These are phyloP conservation scores for Pardosa pseudoannulata DNA, from an alignment of 2,888 invertebrate genomes.

Conservation along the genomic window DNA sequence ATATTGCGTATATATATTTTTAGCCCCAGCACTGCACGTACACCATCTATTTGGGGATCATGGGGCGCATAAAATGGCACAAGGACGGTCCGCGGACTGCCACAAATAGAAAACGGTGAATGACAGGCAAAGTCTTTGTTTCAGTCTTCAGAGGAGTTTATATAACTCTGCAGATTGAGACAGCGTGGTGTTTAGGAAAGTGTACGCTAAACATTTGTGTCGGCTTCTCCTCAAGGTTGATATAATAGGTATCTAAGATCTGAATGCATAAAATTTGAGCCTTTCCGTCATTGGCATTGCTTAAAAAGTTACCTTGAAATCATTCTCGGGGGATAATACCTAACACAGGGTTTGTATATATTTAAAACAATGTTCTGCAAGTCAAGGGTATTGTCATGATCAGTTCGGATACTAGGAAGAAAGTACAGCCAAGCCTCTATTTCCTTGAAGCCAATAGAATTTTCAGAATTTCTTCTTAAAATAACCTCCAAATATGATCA, in stretches of 20 bases:
- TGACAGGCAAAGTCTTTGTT: slow-evolving; percentile 48
- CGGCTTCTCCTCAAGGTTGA: not conserved
- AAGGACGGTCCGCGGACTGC: slow-evolving; percentile 38
- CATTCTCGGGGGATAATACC: no score
- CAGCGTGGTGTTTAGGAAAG: slow-evolving; percentile 46
- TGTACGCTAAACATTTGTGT: not conserved
- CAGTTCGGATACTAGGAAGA: no score
- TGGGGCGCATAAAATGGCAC: slow-evolving; percentile 47
- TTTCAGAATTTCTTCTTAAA: no score
- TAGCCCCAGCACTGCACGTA: not conserved
- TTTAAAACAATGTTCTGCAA: no score
- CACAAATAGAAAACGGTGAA: slow-evolving; percentile 49
- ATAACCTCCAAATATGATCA: no score
- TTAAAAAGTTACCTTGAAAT: no score
- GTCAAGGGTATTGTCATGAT: no score
- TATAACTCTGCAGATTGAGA: slow-evolving; percentile 52
- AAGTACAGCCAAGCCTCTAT: no score
- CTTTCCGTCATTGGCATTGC: no score
- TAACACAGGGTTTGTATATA: no score
- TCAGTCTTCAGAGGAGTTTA: slow-evolving; percentile 32
- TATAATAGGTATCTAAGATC: not conserved
- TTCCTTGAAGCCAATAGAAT: no score
- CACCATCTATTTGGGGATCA: slow-evolving; percentile 37
- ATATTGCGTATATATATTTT: slow-evolving; percentile 32
- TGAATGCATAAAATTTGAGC: no score